Base-by-base conservation (phyloP, 2,797 vertebrate genomes). In the Sebastes flavidus region DNA sequence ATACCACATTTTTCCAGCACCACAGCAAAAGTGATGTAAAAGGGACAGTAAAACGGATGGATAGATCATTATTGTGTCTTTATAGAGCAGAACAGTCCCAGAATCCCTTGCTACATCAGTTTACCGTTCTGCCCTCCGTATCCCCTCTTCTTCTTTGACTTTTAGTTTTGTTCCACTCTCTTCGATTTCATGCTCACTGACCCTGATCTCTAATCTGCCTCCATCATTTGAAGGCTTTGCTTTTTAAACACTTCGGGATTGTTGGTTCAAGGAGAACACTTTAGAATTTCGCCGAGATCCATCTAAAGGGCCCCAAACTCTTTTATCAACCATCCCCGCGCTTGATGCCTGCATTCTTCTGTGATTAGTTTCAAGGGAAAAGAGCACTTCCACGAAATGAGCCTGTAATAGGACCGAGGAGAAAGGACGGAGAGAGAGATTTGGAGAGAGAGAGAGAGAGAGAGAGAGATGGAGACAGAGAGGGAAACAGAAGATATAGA, bases 321-420 rank as follows among this genome's bases (percentile, higher is more conserved):
- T 16, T 84, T 81, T 68, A 77, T 83, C 56, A 65, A 59, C 62
- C 60, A 20, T 60, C 18, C 54, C 55, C 27, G 3, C 49, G 56
- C 46, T 76, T 75, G 71, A 84, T 81, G 79, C 60, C 56, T n/a
- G 65, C 72, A 27, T 82, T 84, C 46, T 42, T 78, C 69, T 32
- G 22, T 78, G 83, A 81, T 87, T 84, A 78, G 68, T 82, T 79
- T 85, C 62, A 18, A 75, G 69, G 46, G 54, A 61, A 74, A 82
- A 80, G 60, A 84, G 56, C 71, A 85, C 56, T 85, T 90, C 70
- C 61, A 56, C 36, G 11, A 86, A 83, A 83, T 78, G 73, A 83
- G 71, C 29, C 72, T 73, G 13, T 71, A 78, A 85, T 77, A 79
- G 54, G 61, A 75, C 56, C 61, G 38, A 9, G 16, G 18, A 70